Evolutionary conservation across 1,140 invertebrate genomes (phyloP).

Genomic region (Macrosteles quadrilineatus): DNA sequence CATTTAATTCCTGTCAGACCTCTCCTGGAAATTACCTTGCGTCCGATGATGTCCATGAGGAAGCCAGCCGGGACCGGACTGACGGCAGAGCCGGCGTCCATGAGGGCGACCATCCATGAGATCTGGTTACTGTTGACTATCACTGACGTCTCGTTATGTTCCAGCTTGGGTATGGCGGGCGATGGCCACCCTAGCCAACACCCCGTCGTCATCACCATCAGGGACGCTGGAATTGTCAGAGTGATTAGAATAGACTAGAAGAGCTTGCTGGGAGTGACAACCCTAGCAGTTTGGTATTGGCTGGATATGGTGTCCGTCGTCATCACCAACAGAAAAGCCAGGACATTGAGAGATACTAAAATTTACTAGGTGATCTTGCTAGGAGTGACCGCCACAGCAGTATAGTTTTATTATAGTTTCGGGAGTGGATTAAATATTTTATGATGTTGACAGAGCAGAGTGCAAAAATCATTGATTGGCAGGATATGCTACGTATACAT

Average conservation of each 20-base stretch:
- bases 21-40: too few relatives aligned
- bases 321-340: conserved; percentile 36
- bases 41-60: conserved; percentile 72
- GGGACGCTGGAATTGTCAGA: conserved; percentile 38
- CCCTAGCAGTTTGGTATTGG: conserved; percentile 35
- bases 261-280: too few relatives aligned
- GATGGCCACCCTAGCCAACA: conserved; percentile 35
- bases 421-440: too few relatives aligned
- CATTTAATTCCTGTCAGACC: too few relatives aligned
- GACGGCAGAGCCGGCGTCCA: conserved; percentile 40
- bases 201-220: conserved; percentile 31
- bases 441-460: too few relatives aligned
- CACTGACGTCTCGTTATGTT: conserved; percentile 20
- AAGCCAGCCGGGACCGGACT: conserved; percentile 47
- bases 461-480: too few relatives aligned
- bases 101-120: conserved; percentile 39
- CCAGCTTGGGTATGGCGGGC: conserved; percentile 34
- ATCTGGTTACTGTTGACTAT: conserved; percentile 26
- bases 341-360: conserved; percentile 14
- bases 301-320: too few relatives aligned
- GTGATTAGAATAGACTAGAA: too few relatives aligned
- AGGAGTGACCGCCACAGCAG: too few relatives aligned
- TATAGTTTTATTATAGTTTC: too few relatives aligned
- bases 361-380: too few relatives aligned
- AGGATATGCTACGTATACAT: too few relatives aligned